Percentiles rank a stretch among this genome's conserved stretches.
Conservation (phyloP, 1,140 invertebrate genomes). For the Leucophenga varia region DNA sequence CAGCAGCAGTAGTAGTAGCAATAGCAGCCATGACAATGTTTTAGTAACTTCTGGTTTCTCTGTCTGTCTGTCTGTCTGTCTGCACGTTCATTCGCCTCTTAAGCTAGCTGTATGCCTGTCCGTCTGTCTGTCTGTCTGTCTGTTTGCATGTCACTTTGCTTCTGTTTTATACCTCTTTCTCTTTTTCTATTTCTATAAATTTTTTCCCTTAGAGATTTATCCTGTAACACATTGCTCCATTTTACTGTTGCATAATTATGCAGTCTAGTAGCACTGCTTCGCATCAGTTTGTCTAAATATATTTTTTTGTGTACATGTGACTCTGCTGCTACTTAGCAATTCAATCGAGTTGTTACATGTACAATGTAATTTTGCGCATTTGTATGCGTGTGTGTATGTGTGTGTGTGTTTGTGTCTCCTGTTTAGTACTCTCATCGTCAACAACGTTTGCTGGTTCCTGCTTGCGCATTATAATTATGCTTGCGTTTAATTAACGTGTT, state of each 20-base stretch:
- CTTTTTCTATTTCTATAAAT: too few species aligned
- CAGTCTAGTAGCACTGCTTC: constrained; percentile 1
- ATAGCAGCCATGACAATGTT: too few species aligned
- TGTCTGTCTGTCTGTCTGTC: constrained; percentile 11
- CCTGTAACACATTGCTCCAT: constrained; percentile 19
- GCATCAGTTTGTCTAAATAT: constrained; percentile 13
- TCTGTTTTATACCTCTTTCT: not conserved
- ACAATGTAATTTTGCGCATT: not conserved
- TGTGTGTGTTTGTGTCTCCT: not conserved
- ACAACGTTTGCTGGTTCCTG: constrained; percentile 8
- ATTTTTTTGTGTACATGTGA: too few species aligned
- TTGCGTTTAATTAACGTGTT: constrained; percentile 32
- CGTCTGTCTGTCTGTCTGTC: not conserved
- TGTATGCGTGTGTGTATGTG: not conserved
- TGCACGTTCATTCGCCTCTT: constrained; percentile 3
- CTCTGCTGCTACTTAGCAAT: constrained; percentile 11
- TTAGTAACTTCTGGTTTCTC: constrained; percentile 17
- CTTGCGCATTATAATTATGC: constrained; percentile 29
- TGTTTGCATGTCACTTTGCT: constrained; percentile 1
- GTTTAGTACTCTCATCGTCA: too few species aligned
- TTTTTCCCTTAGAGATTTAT: too few species aligned
- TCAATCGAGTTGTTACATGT: constrained; percentile 13
- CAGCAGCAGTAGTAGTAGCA: too few species aligned
- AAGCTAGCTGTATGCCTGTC: constrained; percentile 13
- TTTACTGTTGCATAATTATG: constrained; percentile 29